phyloP scores from a whole-genome alignment of 2,888 invertebrate genomes.

The Deilephila elpenor region DNA sequence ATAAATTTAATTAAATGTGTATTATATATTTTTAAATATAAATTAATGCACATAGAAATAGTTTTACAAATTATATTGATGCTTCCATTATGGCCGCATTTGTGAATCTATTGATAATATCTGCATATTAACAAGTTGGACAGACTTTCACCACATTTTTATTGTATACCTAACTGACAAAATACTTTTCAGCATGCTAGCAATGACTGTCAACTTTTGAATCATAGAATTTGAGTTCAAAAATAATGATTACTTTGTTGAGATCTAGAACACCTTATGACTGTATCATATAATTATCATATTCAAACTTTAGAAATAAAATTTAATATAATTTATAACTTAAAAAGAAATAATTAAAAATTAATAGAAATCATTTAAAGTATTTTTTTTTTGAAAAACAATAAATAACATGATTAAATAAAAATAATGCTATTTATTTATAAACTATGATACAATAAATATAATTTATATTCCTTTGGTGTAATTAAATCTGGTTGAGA shows the following conservation, averaged over 20 bases:
- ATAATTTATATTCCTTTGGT: no score
- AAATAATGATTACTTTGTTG: not conserved
- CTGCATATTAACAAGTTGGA: constrained; percentile 4
- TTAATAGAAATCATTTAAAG: no score
- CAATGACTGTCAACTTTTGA: not conserved
- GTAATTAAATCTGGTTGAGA: no score
- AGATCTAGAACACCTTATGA: no score
- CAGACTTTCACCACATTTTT: constrained; percentile 8
- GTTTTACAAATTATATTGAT: not conserved
- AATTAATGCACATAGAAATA: not conserved
- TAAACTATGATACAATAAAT: no score
- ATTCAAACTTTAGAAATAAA: no score
- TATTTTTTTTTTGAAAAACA: no score
- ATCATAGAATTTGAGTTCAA: not conserved
- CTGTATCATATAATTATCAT: no score
- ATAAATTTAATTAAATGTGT: not conserved
- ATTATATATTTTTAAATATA: not conserved
- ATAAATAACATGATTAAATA: no score
- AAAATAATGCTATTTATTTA: no score
- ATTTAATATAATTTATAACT: no score
- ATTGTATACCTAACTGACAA: not conserved
- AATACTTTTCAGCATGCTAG: not conserved
- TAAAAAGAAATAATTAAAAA: no score
- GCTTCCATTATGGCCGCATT: not conserved
- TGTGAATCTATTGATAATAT: constrained; percentile 7